Percentiles rank a stretch among this genome's conserved stretches.
phyloP scores from a whole-genome alignment of 2,797 vertebrate genomes.

The Taeniopygia guttata region DNA sequence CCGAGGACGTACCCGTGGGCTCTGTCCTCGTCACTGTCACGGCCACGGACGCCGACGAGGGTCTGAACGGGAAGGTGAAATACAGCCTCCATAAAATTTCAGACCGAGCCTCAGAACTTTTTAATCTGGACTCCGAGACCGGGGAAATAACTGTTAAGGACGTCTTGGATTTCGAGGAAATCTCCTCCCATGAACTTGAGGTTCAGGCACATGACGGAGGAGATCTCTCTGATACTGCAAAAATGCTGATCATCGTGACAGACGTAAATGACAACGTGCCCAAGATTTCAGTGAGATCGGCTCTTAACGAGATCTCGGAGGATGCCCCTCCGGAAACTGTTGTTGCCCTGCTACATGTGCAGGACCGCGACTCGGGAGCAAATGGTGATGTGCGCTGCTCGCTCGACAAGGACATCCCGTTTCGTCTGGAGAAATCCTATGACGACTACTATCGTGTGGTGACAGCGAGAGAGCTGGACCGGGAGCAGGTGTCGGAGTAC shows the following conservation, averaged over 20 bases:
- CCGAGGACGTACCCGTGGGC: background rate
- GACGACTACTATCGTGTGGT: too few species aligned
- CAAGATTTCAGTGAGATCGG: conserved; percentile 73
- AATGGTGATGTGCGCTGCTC: conserved; percentile 12
- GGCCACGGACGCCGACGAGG: conserved; percentile 81
- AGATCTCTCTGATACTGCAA: fast-evolving
- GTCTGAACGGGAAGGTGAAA: background rate
- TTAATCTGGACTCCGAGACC: too few species aligned
- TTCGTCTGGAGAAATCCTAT: too few species aligned
- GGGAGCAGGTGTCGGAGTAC: too few species aligned
- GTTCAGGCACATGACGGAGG: conserved; percentile 72
- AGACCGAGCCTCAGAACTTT: too few species aligned
- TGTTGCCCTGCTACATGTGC: conserved; percentile 76
- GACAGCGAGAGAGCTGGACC: too few species aligned
- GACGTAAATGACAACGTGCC: conserved; percentile 81
- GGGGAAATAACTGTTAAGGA: too few species aligned
- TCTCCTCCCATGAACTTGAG: conserved; percentile 48
- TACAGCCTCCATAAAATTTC: background rate
- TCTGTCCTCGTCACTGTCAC: conserved; percentile 69
- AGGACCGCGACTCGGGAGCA: background rate
- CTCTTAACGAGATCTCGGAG: conserved; percentile 71
- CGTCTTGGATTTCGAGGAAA: conserved; percentile 69
- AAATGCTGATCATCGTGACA: fast-evolving
- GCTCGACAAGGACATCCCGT: background rate
- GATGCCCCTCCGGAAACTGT: conserved; percentile 74